These are phyloP conservation scores for Heliconius aoede DNA, from an alignment of 2,888 invertebrate species.

Conservation along the genomic window DNA sequence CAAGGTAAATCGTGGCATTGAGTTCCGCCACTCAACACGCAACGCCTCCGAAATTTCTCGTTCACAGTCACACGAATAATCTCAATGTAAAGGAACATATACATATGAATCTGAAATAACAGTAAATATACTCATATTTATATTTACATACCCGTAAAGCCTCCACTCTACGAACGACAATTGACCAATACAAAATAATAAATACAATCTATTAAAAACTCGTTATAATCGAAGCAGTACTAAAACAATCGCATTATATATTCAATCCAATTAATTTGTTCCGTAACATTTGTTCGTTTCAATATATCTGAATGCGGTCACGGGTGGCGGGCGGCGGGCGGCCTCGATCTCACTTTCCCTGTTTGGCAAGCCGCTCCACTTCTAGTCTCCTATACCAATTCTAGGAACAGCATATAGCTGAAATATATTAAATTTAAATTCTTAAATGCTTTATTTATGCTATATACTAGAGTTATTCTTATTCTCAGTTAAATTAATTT, in stretches of 20 bases:
- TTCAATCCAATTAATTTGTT: slow-evolving; percentile 45
- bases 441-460: neutral
- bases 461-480: neutral
- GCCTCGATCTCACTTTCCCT: slow-evolving; percentile 68
- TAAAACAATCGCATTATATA: slow-evolving; percentile 44
- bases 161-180: neutral
- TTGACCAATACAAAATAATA: neutral
- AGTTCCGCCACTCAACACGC: neutral
- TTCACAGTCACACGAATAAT: no score
- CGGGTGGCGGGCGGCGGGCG: slow-evolving; percentile 50
- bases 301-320: slow-evolving; percentile 44
- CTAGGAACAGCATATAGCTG: slow-evolving; percentile 27
- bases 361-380: slow-evolving; percentile 57
- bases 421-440: neutral
- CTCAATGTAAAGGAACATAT: no score
- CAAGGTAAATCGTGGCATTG: neutral
- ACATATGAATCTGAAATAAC: neutral
- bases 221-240: slow-evolving; percentile 28
- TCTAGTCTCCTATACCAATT: slow-evolving; percentile 46
- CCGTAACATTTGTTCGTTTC: slow-evolving; percentile 43
- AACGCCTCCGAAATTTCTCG: neutral
- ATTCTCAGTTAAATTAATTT: neutral
- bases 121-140: neutral
- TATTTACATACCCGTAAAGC: neutral
- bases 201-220: slow-evolving; percentile 31